phyloP scores from a whole-genome alignment of 2,797 vertebrate genomes.

The Mormyrus hasselquistii region DNA sequence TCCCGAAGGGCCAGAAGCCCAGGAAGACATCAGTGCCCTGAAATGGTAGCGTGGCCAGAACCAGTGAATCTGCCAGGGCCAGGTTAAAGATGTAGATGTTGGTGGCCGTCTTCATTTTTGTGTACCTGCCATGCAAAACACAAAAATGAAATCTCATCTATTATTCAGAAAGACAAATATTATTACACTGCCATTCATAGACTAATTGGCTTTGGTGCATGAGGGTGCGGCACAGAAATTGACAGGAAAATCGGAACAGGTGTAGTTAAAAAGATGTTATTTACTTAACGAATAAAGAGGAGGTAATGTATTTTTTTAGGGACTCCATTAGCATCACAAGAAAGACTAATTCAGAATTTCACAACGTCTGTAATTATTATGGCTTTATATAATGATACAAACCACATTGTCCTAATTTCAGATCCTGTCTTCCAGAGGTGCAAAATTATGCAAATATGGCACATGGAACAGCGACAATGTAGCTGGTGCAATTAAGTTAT shows the following conservation, averaged over 20 bases:
- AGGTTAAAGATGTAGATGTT: constrained; percentile 84
- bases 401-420: neutral
- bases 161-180: neutral
- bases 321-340: neutral
- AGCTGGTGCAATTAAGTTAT: neutral
- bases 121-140: constrained; percentile 56
- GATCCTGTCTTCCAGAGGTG: neutral
- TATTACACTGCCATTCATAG: neutral
- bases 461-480: neutral
- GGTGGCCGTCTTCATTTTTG: constrained; percentile 83
- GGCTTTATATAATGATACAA: neutral
- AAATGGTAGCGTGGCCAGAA: constrained; percentile 75
- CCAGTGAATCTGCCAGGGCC: constrained; percentile 71
- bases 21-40: constrained; percentile 74
- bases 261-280: neutral
- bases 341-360: neutral
- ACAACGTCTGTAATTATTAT: neutral
- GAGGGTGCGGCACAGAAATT: neutral
- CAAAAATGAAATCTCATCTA: neutral
- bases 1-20: constrained; percentile 78
- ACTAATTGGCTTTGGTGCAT: neutral
- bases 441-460: constrained; percentile 9
- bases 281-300: constrained; percentile 3
- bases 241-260: neutral
- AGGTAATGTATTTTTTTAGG: neutral